These are phyloP conservation scores for Leptinotarsa undecemlineata DNA, from an alignment of 1,140 invertebrate genomes.

Conservation along the genomic window DNA sequence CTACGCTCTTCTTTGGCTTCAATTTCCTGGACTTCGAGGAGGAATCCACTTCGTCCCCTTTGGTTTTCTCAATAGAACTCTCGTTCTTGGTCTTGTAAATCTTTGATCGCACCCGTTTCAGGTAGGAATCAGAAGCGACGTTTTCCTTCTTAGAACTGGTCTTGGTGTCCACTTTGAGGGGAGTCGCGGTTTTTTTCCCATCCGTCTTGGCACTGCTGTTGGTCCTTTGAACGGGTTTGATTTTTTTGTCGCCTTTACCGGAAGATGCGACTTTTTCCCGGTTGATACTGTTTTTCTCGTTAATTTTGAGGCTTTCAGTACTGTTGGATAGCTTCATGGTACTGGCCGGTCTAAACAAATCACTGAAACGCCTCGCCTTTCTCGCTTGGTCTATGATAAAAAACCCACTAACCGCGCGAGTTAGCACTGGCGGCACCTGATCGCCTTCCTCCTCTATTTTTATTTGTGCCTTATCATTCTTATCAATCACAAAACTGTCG, in stretches of 20 bases:
- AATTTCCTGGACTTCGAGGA: conserved; percentile 45
- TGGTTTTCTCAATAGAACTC: conserved; percentile 32
- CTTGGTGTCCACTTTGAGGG: conserved; percentile 29
- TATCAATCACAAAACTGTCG: conserved; percentile 51
- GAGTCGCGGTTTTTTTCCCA: neutral
- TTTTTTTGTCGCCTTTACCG: conserved; percentile 23
- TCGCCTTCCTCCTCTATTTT: conserved; percentile 32
- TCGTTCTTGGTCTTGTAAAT: conserved; percentile 53
- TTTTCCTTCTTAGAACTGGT: conserved; percentile 10
- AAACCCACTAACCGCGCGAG: conserved; percentile 47
- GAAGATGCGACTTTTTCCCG: conserved; percentile 25
- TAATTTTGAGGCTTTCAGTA: conserved; percentile 35
- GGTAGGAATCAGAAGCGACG: conserved; percentile 42
- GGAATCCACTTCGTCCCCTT: conserved; percentile 45
- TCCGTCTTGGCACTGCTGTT: conserved; percentile 27
- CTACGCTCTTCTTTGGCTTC: conserved; percentile 38
- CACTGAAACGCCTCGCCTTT: conserved; percentile 50
- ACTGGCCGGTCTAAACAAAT: conserved; percentile 44
- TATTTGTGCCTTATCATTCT: conserved; percentile 32
- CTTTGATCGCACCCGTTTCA: conserved; percentile 52
- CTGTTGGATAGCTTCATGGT: conserved; percentile 34
- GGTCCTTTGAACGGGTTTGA: neutral
- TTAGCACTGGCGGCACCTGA: conserved; percentile 35
- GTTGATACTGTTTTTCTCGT: conserved; percentile 22
- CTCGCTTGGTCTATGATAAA: conserved; percentile 44